Evolutionary conservation across 2,113 vertebrate species (phyloP).

Genomic region (Plecotus auritus): DNA sequence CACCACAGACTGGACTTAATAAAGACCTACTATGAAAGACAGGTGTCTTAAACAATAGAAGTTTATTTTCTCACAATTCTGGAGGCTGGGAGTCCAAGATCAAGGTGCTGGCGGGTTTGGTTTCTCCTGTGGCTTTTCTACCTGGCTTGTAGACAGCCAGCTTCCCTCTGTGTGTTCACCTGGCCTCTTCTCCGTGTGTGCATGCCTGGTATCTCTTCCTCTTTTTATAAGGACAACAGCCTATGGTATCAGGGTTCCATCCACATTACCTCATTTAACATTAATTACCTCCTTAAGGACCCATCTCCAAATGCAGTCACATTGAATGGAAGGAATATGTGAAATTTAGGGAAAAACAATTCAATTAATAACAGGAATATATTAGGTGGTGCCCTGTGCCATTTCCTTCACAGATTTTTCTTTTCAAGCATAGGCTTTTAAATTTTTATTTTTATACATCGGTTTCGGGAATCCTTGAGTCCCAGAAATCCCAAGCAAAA

Average conservation of each 20-base stretch:
- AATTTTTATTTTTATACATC: background rate
- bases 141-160: background rate
- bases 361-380: background rate
- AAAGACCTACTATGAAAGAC: background rate
- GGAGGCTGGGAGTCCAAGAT: background rate
- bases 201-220: background rate
- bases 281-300: background rate
- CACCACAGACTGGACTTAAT: background rate
- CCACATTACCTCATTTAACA: background rate
- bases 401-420: background rate
- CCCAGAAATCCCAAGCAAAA: background rate
- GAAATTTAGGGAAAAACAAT: background rate
- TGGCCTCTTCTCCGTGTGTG: background rate
- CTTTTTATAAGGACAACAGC: background rate
- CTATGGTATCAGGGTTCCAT: background rate
- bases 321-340: background rate
- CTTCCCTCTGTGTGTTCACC: background rate
- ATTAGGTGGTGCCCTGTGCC: background rate
- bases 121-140: background rate
- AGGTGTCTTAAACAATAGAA: background rate
- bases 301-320: background rate
- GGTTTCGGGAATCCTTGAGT: background rate
- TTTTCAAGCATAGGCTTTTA: background rate
- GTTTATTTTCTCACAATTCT: background rate
- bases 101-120: background rate